These are phyloP conservation scores for Lophius americanus DNA, from an alignment of 2,797 vertebrate species.

Conservation along the genomic window DNA sequence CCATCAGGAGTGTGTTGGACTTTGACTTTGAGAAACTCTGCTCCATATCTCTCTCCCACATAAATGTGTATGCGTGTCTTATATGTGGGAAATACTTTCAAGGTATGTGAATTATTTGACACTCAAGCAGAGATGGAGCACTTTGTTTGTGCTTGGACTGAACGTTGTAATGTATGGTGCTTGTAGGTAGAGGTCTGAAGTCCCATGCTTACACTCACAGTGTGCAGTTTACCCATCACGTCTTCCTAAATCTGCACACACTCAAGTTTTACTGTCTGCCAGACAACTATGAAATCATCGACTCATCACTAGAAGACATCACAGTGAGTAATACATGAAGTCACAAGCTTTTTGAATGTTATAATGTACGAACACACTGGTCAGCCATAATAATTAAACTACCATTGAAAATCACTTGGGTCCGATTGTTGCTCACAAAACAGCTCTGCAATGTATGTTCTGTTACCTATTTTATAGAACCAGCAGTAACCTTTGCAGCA, in stretches of 20 bases:
- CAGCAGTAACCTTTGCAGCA: too few species aligned
- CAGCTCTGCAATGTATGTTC: too few species aligned
- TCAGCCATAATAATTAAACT: too few species aligned
- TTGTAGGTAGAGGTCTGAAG: conserved; percentile 91
- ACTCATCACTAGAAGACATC: conserved; percentile 96
- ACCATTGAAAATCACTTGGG: too few species aligned
- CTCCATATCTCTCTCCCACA: conserved; percentile 96
- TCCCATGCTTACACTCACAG: conserved; percentile 98
- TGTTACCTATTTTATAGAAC: too few species aligned
- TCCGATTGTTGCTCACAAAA: too few species aligned
- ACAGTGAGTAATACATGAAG: conserved; percentile 79
- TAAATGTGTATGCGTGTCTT: conserved; percentile 95
- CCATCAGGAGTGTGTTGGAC: conserved; percentile 91
- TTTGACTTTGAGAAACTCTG: conserved; percentile 98
- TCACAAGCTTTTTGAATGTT: background rate
- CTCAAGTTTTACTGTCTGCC: conserved; percentile 98
- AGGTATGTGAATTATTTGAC: conserved; percentile 75
- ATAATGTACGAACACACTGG: background rate
- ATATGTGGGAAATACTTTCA: conserved; percentile 98
- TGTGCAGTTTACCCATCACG: conserved; percentile 95
- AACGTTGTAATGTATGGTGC: background rate
- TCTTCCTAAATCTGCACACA: conserved; percentile 96
- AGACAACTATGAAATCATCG: conserved; percentile 98
- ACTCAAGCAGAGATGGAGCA: background rate
- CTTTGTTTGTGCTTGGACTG: background rate